Conservation (phyloP, 1,140 invertebrate species). For the Dryas iulia region DNA sequence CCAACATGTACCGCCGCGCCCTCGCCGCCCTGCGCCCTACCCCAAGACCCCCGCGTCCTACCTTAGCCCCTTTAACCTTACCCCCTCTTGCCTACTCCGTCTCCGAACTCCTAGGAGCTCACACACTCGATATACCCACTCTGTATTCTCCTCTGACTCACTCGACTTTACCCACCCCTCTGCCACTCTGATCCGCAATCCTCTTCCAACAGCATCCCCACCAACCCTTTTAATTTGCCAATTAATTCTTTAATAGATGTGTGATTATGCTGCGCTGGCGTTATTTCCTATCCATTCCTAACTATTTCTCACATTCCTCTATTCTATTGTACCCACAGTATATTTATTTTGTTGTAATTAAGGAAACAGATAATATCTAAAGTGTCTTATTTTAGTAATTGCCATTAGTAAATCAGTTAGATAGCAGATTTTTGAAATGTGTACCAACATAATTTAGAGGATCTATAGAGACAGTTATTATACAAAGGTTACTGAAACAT, state of each 20-base stretch:
- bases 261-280: conserved; percentile 38
- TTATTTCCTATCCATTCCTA: conserved; percentile 53
- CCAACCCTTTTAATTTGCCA: conserved; percentile 61
- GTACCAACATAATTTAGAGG: conserved; percentile 67
- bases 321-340: conserved; percentile 44
- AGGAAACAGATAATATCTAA: conserved; percentile 73
- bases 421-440: conserved; percentile 75
- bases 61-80: conserved; percentile 66
- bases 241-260: conserved; percentile 31
- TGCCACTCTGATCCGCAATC: conserved; percentile 85
- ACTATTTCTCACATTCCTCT: conserved; percentile 69
- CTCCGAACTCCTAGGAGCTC: conserved; percentile 72
- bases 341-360: conserved; percentile 56
- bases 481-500: conserved; percentile 57
- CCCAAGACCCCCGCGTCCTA: conserved; percentile 62
- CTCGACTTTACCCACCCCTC: conserved; percentile 61
- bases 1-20: conserved; percentile 68
- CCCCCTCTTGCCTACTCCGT: conserved; percentile 72
- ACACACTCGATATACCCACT: conserved; percentile 74
- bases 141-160: conserved; percentile 72
- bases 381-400: conserved; percentile 79
- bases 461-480: conserved; percentile 58
- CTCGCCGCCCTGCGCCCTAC: conserved; percentile 73
- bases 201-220: conserved; percentile 76
- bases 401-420: conserved; percentile 72